phyloP scores from a whole-genome alignment of 2,888 invertebrate genomes.

The Acleris emargana region DNA sequence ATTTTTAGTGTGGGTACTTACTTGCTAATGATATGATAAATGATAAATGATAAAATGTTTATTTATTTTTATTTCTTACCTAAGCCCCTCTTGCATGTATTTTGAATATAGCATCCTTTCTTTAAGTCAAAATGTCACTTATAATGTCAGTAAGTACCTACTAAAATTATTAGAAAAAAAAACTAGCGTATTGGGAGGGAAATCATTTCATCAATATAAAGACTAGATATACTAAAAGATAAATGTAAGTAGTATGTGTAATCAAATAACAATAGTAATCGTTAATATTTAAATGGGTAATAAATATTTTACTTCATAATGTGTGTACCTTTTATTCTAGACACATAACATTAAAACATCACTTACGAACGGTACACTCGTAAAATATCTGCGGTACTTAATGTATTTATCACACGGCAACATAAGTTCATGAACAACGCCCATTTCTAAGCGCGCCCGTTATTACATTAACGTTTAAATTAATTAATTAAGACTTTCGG shows the following conservation, averaged over 20 bases:
- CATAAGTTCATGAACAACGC: not conserved
- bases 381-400: not conserved
- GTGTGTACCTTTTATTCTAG: conserved; percentile 11
- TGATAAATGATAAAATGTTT: too few relatives aligned
- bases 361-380: not conserved
- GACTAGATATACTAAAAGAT: not conserved
- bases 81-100: too few relatives aligned
- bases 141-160: too few relatives aligned
- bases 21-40: too few relatives aligned
- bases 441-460: too few relatives aligned
- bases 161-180: too few relatives aligned
- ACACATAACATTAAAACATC: conserved; percentile 11
- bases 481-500: conserved; percentile 45
- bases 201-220: not conserved
- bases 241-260: not conserved
- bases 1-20: too few relatives aligned
- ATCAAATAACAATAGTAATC: not conserved
- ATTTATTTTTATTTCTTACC: too few relatives aligned
- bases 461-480: not conserved
- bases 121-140: too few relatives aligned
- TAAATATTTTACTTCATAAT: conserved; percentile 12
- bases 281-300: not conserved
- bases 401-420: not conserved
- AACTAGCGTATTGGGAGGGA: too few relatives aligned
- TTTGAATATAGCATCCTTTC: too few relatives aligned